A percentile compares a stretch with the other conserved stretches of the same genome.
These are phyloP conservation scores for Callosobruchus maculatus DNA, from an alignment of 2,888 invertebrate genomes.

Conservation along the genomic window DNA sequence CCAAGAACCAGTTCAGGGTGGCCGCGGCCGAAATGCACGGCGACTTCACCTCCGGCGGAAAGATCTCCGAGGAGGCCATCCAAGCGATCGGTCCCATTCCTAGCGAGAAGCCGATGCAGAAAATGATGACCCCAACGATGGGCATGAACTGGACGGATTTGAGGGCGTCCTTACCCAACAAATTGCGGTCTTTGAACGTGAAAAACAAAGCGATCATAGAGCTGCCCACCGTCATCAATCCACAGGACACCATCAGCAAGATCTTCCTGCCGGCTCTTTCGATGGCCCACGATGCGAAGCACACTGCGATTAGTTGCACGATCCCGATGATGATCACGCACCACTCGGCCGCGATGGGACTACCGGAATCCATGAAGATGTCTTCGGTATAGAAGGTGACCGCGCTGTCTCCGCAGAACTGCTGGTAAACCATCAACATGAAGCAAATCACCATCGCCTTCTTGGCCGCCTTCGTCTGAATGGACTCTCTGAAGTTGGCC, in stretches of 20 bases:
- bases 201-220: constrained; percentile 70
- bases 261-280: constrained; percentile 77
- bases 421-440: constrained; percentile 84
- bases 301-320: constrained; percentile 75
- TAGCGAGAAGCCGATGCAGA: constrained; percentile 75
- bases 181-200: constrained; percentile 44
- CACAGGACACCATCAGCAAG: constrained; percentile 68
- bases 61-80: constrained; percentile 81
- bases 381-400: constrained; percentile 73
- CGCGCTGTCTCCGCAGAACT: constrained; percentile 77
- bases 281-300: constrained; percentile 69
- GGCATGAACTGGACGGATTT: constrained; percentile 68
- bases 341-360: constrained; percentile 52
- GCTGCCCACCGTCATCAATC: constrained; percentile 68
- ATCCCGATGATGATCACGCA: constrained; percentile 57
- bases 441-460: constrained; percentile 68
- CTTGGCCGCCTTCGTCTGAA: constrained; percentile 60
- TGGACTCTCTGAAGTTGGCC: constrained; percentile 55
- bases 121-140: constrained; percentile 66
- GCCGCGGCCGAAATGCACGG: constrained; percentile 75
- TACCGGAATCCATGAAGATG: constrained; percentile 68
- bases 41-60: constrained; percentile 75
- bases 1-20: constrained; percentile 79
- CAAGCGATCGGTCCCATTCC: constrained; percentile 87
- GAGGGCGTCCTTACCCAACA: constrained; percentile 47